Evolutionary conservation across 1,140 invertebrate genomes (phyloP).

Genomic region (Nasonia vitripennis): DNA sequence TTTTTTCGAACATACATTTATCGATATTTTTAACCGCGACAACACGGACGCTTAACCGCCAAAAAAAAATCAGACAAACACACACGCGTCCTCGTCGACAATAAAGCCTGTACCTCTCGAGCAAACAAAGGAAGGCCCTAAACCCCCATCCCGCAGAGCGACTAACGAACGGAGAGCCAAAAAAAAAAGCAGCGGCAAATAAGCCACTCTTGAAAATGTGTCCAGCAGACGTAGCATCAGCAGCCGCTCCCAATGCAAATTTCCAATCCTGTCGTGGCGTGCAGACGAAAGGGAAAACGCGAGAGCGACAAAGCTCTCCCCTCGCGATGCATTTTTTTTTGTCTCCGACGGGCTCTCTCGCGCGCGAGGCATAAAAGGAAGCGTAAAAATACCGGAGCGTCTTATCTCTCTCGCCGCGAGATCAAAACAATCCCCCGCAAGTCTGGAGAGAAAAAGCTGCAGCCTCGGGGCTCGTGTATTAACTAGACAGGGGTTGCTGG

Average conservation of each 20-base stretch:
- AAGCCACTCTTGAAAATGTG: conserved; percentile 13
- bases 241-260: conserved; percentile 30
- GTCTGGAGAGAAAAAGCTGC: background rate
- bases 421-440: conserved; percentile 27
- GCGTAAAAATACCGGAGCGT: background rate
- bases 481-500: background rate
- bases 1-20: too few species aligned
- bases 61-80: background rate
- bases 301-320: conserved; percentile 11
- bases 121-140: background rate
- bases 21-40: background rate
- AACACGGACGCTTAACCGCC: background rate
- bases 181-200: background rate
- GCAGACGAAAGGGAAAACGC: conserved; percentile 11
- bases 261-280: conserved; percentile 8
- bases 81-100: too few species aligned
- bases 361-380: background rate
- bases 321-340: conserved; percentile 14
- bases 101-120: too few species aligned
- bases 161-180: background rate
- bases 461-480: background rate
- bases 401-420: background rate
- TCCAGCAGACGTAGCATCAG: background rate
- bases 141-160: too few species aligned
- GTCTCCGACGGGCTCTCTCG: background rate